These are phyloP conservation scores for Epinephelus malabaricus DNA, from an alignment of 2,797 vertebrate species.

Conservation along the genomic window DNA sequence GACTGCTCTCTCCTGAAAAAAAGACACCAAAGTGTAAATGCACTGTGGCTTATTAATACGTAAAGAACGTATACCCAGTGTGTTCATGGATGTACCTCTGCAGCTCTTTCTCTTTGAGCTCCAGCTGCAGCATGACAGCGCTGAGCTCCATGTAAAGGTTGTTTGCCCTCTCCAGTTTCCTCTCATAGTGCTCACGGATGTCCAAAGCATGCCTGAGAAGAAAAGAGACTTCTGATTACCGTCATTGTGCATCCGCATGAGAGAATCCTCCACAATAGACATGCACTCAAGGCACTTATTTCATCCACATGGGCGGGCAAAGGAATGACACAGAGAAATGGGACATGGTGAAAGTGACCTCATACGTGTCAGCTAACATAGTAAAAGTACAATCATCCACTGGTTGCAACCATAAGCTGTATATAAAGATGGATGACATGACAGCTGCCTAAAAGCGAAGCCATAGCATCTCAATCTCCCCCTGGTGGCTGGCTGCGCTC, in stretches of 20 bases:
- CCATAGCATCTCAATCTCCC: too few species aligned
- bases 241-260: constrained; percentile 71
- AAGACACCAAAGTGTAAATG: constrained; percentile 26
- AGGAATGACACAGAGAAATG: constrained; percentile 41
- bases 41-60: background rate
- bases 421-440: too few species aligned
- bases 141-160: constrained; percentile 98
- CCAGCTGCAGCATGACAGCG: constrained; percentile 96
- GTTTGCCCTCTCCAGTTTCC: constrained; percentile 96
- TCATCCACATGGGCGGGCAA: constrained; percentile 36
- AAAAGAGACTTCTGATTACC: constrained; percentile 59
- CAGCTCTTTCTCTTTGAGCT: constrained; percentile 96
- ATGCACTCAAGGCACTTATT: constrained; percentile 54
- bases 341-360: constrained; percentile 35
- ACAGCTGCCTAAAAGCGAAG: too few species aligned
- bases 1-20: constrained; percentile 92
- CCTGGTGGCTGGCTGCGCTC: too few species aligned
- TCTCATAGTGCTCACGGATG: constrained; percentile 96
- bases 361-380: constrained; percentile 4
- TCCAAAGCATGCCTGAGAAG: constrained; percentile 93
- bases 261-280: constrained; percentile 57
- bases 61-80: background rate
- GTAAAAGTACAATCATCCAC: constrained; percentile 13
- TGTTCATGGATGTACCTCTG: constrained; percentile 85
- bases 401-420: background rate